Conservation (phyloP, 1,140 invertebrate genomes). For the Mamestra configurata region DNA sequence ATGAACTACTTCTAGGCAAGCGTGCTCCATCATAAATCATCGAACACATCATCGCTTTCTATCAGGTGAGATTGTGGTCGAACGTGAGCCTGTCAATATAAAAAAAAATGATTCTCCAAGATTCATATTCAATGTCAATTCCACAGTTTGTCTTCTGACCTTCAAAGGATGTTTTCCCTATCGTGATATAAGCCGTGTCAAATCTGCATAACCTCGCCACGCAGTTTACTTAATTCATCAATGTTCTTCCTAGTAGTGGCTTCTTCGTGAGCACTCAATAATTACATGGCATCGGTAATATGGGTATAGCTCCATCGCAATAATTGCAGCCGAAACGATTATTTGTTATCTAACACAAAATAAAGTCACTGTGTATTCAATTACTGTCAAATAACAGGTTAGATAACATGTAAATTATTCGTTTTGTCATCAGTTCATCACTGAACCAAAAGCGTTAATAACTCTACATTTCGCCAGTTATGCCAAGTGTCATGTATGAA, state of each 20-base stretch:
- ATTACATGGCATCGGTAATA: too few relatives aligned
- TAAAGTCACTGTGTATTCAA: conserved; percentile 4
- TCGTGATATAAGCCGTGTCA: background rate
- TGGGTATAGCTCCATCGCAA: background rate
- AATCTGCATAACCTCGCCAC: conserved; percentile 12
- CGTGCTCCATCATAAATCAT: too few relatives aligned
- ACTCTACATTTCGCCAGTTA: too few relatives aligned
- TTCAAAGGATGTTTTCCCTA: background rate
- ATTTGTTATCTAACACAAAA: conserved; percentile 5
- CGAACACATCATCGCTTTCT: too few relatives aligned
- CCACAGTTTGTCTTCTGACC: background rate
- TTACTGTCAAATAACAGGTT: too few relatives aligned
- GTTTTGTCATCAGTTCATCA: too few relatives aligned
- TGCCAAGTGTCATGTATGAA: too few relatives aligned
- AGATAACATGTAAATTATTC: too few relatives aligned
- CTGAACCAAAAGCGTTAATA: too few relatives aligned
- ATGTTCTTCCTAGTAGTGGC: conserved; percentile 17
- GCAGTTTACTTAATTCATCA: conserved; percentile 9
- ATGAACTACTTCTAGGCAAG: too few relatives aligned
- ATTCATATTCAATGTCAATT: background rate
- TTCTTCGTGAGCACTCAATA: conserved; percentile 15
- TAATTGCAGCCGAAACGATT: conserved; percentile 12
- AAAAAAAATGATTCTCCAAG: background rate
- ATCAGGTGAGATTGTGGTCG: too few relatives aligned
- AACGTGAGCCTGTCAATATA: too few relatives aligned